Percentiles rank a stretch among this genome's conserved stretches.
These are phyloP conservation scores for Cryptus viduatorius DNA, from an alignment of 2,888 invertebrate species.

Conservation along the genomic window DNA sequence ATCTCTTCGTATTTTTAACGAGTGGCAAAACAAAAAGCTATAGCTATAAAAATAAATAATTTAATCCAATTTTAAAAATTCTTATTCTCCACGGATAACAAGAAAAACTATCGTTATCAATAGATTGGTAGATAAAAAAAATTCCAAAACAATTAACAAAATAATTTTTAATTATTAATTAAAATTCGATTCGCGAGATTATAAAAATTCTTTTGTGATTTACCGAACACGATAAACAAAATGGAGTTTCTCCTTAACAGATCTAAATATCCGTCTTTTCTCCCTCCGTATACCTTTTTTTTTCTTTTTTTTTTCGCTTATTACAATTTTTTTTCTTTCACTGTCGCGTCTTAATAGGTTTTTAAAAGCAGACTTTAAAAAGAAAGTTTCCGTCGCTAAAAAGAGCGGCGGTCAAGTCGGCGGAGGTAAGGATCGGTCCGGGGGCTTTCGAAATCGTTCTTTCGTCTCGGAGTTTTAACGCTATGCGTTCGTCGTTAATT, in stretches of 20 bases:
- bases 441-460: slow-evolving; percentile 63
- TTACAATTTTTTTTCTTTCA: slow-evolving; percentile 4
- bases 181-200: neutral
- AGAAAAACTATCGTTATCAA: no score
- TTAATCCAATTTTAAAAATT: no score
- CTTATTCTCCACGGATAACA: no score
- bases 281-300: neutral
- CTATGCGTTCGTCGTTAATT: slow-evolving; percentile 60
- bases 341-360: slow-evolving; percentile 39
- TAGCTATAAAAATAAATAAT: no score
- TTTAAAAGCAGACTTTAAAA: slow-evolving; percentile 57
- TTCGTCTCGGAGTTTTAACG: slow-evolving; percentile 62
- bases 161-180: neutral
- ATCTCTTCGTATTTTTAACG: no score
- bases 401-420: slow-evolving; percentile 30
- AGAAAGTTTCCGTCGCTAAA: slow-evolving; percentile 48
- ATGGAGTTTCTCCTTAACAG: slow-evolving; percentile 15
- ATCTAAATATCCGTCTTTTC: slow-evolving; percentile 13
- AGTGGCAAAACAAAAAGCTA: no score
- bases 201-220: neutral
- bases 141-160: no score
- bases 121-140: no score
- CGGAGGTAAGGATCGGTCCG: neutral
- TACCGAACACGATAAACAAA: neutral
- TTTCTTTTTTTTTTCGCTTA: slow-evolving; percentile 10